Conservation (phyloP, 2,797 vertebrate species). For the Oryzias dopingdopingensis region DNA sequence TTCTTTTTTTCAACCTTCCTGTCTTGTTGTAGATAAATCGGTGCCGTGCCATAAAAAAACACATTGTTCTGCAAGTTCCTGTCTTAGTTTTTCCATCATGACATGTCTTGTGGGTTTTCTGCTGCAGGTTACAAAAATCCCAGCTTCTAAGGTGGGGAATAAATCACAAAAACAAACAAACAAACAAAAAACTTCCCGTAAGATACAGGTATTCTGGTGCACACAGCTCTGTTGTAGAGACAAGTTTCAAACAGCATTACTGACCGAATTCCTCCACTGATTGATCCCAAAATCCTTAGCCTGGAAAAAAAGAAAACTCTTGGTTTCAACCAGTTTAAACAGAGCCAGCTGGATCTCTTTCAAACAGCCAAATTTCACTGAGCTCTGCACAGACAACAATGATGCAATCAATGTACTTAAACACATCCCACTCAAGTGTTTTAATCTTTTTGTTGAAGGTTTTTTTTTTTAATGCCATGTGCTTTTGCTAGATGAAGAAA, state of each 20-base stretch:
- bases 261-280: conserved; percentile 14
- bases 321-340: conserved; percentile 33
- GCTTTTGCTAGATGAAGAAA: conserved; percentile 21
- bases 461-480: conserved; percentile 13
- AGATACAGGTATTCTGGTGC: conserved; percentile 3
- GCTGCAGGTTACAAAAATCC: conserved; percentile 35
- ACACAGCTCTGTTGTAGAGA: not conserved
- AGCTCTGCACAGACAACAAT: conserved; percentile 8
- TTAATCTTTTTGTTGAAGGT: conserved; percentile 23
- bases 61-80: not conserved
- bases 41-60: conserved; percentile 6
- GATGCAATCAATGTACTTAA: conserved; percentile 21
- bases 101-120: conserved; percentile 14
- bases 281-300: conserved; percentile 12
- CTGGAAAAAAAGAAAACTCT: not conserved
- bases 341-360: conserved; percentile 43
- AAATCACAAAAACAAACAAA: conserved; percentile 7
- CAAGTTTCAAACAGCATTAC: not conserved
- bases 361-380: conserved; percentile 24
- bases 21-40: not conserved
- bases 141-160: conserved; percentile 15
- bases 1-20: conserved; percentile 6
- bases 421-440: conserved; percentile 22
- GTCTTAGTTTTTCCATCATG: conserved; percentile 36
- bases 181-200: conserved; percentile 9